A percentile compares a stretch with the other conserved stretches of the same genome.
Conservation (phyloP, 2,797 vertebrate genomes). For the Bradypodion ventrale region DNA sequence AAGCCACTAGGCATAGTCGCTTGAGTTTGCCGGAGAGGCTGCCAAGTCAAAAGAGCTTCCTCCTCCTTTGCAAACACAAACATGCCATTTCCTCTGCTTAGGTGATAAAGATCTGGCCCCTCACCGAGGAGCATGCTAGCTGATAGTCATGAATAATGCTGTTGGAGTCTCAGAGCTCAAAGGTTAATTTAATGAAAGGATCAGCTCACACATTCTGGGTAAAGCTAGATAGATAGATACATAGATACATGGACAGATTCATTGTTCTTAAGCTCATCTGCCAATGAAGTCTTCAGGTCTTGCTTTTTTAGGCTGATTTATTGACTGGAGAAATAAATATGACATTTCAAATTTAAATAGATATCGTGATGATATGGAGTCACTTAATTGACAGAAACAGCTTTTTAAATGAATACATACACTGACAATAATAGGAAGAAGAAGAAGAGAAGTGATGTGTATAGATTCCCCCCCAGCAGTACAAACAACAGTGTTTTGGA, state of each 20-base stretch:
- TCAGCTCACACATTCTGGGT: slow-evolving; percentile 16
- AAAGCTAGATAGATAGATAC: slow-evolving; percentile 1
- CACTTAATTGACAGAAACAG: background rate
- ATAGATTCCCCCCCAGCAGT: background rate
- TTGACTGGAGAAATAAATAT: background rate
- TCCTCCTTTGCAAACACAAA: slow-evolving; percentile 44
- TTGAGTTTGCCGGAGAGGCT: background rate
- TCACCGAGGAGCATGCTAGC: slow-evolving; percentile 1
- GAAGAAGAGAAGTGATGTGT: background rate
- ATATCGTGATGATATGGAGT: background rate
- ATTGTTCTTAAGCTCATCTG: background rate
- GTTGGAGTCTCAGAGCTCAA: background rate
- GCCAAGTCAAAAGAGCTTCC: slow-evolving; percentile 6
- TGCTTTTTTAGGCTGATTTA: background rate
- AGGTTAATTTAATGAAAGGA: slow-evolving; percentile 32
- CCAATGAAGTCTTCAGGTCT: background rate
- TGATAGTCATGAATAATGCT: slow-evolving; percentile 11
- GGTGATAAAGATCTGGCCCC: slow-evolving; percentile 36
- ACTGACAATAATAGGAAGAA: background rate
- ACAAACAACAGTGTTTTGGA: no score
- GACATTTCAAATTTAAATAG: background rate
- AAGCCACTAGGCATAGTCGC: background rate
- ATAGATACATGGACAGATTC: background rate
- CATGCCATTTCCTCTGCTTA: slow-evolving; percentile 20
- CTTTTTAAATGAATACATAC: background rate